phyloP scores from a whole-genome alignment of 2,888 invertebrate species.

The Bugula neritina region DNA sequence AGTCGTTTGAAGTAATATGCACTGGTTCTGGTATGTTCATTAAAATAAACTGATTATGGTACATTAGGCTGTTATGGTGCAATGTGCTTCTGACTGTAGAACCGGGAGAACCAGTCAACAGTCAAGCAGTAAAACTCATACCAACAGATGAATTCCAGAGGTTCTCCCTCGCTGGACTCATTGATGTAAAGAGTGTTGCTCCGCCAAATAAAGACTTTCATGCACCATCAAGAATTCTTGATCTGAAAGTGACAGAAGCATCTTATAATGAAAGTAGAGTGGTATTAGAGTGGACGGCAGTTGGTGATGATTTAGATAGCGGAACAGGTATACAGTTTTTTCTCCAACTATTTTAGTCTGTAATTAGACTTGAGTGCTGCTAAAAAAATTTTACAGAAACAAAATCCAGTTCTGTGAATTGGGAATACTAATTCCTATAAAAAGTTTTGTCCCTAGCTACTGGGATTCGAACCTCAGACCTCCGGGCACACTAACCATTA shows the following conservation, averaged over 20 bases:
- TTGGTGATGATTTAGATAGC: constrained; percentile 23
- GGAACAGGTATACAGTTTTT: constrained; percentile 25
- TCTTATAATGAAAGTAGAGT: background rate
- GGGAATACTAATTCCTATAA: too few relatives aligned
- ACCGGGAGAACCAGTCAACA: background rate
- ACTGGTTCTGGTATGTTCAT: too few relatives aligned
- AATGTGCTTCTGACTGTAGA: background rate
- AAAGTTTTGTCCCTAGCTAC: too few relatives aligned
- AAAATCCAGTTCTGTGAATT: too few relatives aligned
- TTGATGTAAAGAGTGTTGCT: constrained; percentile 10
- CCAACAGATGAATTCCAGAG: constrained; percentile 16
- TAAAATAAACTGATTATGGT: too few relatives aligned
- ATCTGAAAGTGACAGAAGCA: constrained; percentile 24
- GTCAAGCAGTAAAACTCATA: background rate
- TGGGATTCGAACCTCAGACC: too few relatives aligned
- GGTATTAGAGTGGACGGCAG: constrained; percentile 23
- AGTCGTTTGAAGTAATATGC: too few relatives aligned
- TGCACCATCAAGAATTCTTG: constrained; percentile 19
- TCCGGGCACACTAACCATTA: too few relatives aligned
- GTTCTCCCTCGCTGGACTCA: constrained; percentile 3
- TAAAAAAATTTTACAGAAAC: too few relatives aligned
- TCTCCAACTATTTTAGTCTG: too few relatives aligned
- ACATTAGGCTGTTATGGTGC: too few relatives aligned
- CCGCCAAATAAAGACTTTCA: background rate
- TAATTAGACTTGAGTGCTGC: too few relatives aligned